Conservation (phyloP, 2,888 invertebrate species). For the Schrankia costaestrigalis region DNA sequence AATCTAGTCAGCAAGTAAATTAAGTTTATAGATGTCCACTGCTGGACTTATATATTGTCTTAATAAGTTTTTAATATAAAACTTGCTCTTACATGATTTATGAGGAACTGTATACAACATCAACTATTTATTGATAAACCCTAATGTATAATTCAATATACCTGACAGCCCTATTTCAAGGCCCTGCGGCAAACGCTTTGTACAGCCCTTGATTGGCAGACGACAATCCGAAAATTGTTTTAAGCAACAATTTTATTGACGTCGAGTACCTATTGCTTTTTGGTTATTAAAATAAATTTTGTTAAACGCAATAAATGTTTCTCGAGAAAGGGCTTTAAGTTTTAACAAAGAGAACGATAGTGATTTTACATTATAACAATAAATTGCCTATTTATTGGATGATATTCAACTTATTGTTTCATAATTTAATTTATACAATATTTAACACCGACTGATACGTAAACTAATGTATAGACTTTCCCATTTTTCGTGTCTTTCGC, state of each 20-base stretch:
- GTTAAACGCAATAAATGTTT: slow-evolving; percentile 32
- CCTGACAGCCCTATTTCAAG: slow-evolving; percentile 15
- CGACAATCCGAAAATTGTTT: slow-evolving; percentile 48
- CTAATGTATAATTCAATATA: neutral
- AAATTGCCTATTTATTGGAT: no score
- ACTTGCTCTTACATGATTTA: no score
- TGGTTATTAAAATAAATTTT: slow-evolving; percentile 20
- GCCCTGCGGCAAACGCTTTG: slow-evolving; percentile 44
- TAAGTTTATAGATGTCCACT: no score
- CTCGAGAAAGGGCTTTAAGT: slow-evolving; percentile 4
- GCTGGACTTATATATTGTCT: no score
- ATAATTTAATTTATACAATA: no score
- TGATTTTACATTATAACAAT: slow-evolving; percentile 1
- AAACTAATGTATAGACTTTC: no score
- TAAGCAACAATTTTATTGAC: slow-evolving; percentile 38
- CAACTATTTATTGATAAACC: neutral
- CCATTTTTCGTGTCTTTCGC: no score
- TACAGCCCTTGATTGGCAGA: slow-evolving; percentile 51
- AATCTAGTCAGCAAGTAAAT: no score
- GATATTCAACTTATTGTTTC: no score
- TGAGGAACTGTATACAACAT: no score
- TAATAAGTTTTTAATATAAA: no score
- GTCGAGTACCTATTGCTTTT: slow-evolving; percentile 20
- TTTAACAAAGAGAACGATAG: slow-evolving; percentile 8
- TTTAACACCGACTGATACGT: no score